Evolutionary conservation across 2,797 vertebrate genomes (phyloP).

Genomic region (Chelon labrosus): DNA sequence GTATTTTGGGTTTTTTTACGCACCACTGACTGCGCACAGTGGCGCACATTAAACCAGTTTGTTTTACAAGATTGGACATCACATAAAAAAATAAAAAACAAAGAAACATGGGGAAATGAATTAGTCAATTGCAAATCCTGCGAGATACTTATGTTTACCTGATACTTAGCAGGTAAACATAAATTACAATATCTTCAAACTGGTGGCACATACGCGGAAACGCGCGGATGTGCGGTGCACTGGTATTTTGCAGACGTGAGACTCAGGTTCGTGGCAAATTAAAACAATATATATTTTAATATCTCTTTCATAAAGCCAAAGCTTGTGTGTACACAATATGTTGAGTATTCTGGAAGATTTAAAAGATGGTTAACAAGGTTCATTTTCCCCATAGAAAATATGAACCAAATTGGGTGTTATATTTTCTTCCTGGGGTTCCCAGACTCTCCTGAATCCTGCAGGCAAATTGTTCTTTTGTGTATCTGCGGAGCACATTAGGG

Average conservation of each 20-base stretch:
- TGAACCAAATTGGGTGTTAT: not conserved
- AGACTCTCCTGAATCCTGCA: not conserved
- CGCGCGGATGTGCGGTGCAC: not conserved
- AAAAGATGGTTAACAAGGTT: not conserved
- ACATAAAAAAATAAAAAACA: not conserved
- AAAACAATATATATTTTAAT: not conserved
- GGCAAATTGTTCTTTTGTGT: not conserved
- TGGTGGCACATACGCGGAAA: not conserved
- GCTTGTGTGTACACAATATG: not conserved
- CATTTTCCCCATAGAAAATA: not conserved
- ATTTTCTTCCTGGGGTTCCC: not conserved
- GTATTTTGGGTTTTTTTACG: slow-evolving; percentile 48
- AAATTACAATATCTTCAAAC: not conserved
- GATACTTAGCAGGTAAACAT: slow-evolving; percentile 1
- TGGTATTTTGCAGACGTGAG: not conserved
- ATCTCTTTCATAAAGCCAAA: not conserved
- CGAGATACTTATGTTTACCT: no score
- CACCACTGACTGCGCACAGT: slow-evolving; percentile 51
- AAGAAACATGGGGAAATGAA: not conserved
- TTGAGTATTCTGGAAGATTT: not conserved
- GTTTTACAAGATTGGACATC: not conserved
- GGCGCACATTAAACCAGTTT: slow-evolving; percentile 14
- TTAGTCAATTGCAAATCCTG: not conserved
- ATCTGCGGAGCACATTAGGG: slow-evolving; percentile 19
- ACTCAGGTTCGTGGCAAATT: not conserved